Percentiles rank a stretch among this genome's conserved stretches.
These are phyloP conservation scores for Lasius platythorax DNA, from an alignment of 2,888 invertebrate genomes.

Conservation along the genomic window DNA sequence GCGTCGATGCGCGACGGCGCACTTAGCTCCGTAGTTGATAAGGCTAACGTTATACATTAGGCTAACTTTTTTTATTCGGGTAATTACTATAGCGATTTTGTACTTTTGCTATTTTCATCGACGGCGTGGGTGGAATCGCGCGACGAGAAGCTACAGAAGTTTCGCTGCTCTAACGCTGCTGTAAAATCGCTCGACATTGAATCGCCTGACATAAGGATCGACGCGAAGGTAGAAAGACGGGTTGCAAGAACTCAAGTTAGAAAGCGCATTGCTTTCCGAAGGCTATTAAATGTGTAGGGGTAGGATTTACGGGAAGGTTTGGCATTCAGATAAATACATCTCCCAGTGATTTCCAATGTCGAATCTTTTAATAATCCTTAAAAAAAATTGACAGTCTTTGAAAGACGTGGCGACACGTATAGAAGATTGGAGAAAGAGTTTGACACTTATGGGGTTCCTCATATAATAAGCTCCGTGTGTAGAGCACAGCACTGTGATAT, in stretches of 20 bases:
- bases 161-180: conserved; percentile 7
- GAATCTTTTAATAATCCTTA: not conserved
- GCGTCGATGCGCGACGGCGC: conserved; percentile 67
- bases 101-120: conserved; percentile 76
- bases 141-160: conserved; percentile 21
- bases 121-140: conserved; percentile 41
- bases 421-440: not conserved
- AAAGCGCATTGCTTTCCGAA: not conserved
- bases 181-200: conserved; percentile 43
- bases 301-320: not conserved
- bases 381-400: not conserved
- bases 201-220: conserved; percentile 9
- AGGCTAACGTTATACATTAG: conserved; percentile 69
- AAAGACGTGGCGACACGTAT: not conserved
- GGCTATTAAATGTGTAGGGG: not conserved
- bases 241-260: not conserved
- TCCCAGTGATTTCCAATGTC: conserved; percentile 32
- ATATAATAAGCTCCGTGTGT: not conserved
- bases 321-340: not conserved
- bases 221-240: not conserved
- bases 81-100: conserved; percentile 78
- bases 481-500: conserved; percentile 46
- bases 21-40: conserved; percentile 72
- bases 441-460: conserved; percentile 11
- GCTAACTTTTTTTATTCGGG: conserved; percentile 78